A percentile compares a stretch with the other conserved stretches of the same genome.
Evolutionary conservation across 2,113 vertebrate genomes (phyloP).

Genomic region (Prinia subflava): DNA sequence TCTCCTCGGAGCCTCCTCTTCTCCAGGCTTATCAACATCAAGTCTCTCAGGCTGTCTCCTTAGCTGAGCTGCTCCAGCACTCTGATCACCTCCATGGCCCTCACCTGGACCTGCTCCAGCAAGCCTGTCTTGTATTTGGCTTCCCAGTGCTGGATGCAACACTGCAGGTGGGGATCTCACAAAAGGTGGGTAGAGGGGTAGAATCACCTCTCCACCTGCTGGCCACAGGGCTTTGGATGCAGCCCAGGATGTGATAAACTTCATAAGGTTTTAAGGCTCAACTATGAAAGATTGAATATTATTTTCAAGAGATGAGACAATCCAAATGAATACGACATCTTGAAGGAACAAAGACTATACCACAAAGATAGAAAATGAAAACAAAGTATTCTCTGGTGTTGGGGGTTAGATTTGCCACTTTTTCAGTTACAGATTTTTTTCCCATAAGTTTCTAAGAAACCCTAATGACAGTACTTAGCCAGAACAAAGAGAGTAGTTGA

Average conservation of each 20-base stretch:
- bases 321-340: background rate
- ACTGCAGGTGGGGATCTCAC: background rate
- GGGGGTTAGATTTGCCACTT: too few relatives aligned
- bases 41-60: background rate
- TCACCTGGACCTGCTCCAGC: background rate
- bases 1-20: rapidly evolving
- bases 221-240: rapidly evolving
- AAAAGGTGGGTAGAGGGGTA: rapidly evolving
- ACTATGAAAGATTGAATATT: background rate
- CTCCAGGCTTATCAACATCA: background rate
- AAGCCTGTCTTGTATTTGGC: background rate
- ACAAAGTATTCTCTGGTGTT: background rate
- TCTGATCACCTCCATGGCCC: background rate
- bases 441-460: too few relatives aligned
- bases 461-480: too few relatives aligned
- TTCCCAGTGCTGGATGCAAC: background rate
- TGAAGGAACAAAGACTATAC: background rate
- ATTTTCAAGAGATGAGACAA: background rate
- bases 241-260: background rate
- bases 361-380: background rate
- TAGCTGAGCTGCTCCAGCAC: background rate
- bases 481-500: too few relatives aligned
- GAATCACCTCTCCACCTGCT: background rate
- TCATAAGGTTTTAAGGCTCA: background rate
- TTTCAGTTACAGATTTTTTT: too few relatives aligned